Base-by-base conservation (phyloP, 2,888 invertebrate species). In the Zygogramma bicolorata region DNA sequence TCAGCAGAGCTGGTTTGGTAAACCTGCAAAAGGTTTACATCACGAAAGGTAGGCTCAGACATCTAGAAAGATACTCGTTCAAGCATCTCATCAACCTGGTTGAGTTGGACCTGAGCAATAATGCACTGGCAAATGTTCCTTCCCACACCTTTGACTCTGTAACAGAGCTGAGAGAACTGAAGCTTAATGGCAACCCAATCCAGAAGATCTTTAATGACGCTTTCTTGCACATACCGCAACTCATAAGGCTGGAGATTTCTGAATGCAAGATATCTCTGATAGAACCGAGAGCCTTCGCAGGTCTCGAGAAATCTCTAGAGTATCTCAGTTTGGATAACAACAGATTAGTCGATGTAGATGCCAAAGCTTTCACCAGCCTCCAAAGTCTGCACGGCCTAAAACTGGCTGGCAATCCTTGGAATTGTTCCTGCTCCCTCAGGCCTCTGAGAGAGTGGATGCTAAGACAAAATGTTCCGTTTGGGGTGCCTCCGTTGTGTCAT, bases 11-110 rank as follows among this genome's bases (percentile, higher is more conserved):
- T 10, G 93, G 94, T 76, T 89, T 96, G 70, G 89, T 94, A 63
- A 95, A 95, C 85, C 89, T 95, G 65, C 95, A 96, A 86, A 94
- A 94, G 81, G 91, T 95, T 29, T 94, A 92, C 84, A 88, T 95
- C 79, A 89, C 92, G 34, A 90, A 91, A 71, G 95, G 95, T 85
- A 90, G 90, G 60, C 87, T 95, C 73, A 91, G 92, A 79, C 87
- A 88, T 0, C 89, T 96, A 77, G 93, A 94, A 79, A 90, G 91
- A 68, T 91, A 91, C 84, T 93, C 95, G 2, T 95, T 95, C 86
- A 90, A 93, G 78, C 92, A 93, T 79, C 90, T 96, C 34, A 94
- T 92, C 74, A 95, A 95, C 85, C 88, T 96, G 57, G 93, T 95
- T 3, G 95, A 95, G 84, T 88, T 96, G 75, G 95, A 96, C 84